Evolutionary conservation across 2,888 invertebrate species (phyloP), one percentile per base, ranked within the genome.

Genomic region (Euplexia lucipara): DNA sequence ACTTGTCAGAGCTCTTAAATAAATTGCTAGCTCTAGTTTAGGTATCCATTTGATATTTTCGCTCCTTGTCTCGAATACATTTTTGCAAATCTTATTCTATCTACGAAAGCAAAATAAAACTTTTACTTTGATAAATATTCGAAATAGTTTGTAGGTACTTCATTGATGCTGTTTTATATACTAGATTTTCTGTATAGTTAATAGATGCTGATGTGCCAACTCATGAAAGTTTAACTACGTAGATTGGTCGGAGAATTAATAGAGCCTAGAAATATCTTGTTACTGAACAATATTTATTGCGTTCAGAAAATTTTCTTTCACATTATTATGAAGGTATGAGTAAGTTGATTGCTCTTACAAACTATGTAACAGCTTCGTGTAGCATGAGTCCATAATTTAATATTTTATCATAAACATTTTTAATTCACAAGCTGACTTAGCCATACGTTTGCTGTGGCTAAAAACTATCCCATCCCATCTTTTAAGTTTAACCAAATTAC

Each of bases 211-310:
- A 53, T 16, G 52, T 30, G 32, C n/a, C 14, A 42, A 32, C 30
- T 65, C 45, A 35, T 77, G 66, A 77, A 77, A 59, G 14, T 65
- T 73, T 72, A 52, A 73, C 59, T 39, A 52, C n/a, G 20, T 22
- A 56, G 35, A 62, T 71, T 72, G 54, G 30, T 8, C 35, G 12
- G 22, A 37, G 20, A 22, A 4, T n/a, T n/a, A n/a, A n/a, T 39
- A 5, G 0, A 26, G 26, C 18, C 34, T 18, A 18, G 18, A 39
- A 30, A 22, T 26, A 10, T 32, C 45, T 12, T 26, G 41, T 54
- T 45, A 42, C 34, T 61, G n/a, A 61, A 18, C 12, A 44, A 52
- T 60, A 20, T 48, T 57, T 57, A 53, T 71, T 22, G 18, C 5
- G 9, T 60, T 60, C 6, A 37, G 6, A 14, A 9, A 12, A 14